Evolutionary conservation across 2,888 invertebrate genomes (phyloP).

Genomic region (Rhimphoctona megacephalus): DNA sequence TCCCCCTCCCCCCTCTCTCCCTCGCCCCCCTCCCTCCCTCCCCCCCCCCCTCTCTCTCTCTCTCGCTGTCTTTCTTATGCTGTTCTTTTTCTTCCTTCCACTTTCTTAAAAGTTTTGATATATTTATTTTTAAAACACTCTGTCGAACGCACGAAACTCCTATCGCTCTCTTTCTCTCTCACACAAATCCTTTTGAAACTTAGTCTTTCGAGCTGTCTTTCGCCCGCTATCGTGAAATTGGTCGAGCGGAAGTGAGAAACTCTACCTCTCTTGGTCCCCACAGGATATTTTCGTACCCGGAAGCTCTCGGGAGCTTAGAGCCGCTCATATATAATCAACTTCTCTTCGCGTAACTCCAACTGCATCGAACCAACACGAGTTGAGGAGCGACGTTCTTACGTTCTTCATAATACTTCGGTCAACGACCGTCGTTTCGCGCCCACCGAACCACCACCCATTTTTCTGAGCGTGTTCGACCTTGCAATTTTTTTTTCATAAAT

Average conservation of each 20-base stretch:
- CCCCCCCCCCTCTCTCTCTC: constrained; percentile 2
- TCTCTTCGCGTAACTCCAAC: constrained; percentile 32
- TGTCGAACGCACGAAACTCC: background rate
- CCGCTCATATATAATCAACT: constrained; percentile 23
- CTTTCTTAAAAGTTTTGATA: background rate
- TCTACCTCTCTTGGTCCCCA: constrained; percentile 31
- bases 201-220: background rate
- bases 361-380: constrained; percentile 4
- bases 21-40: too few species aligned
- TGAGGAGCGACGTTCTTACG: background rate
- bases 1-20: too few species aligned
- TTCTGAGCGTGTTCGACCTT: constrained; percentile 42
- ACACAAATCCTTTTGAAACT: background rate
- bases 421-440: constrained; percentile 45
- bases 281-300: constrained; percentile 66
- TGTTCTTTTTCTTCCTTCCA: background rate
- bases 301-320: constrained; percentile 41
- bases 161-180: constrained; percentile 1
- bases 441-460: background rate
- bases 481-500: background rate
- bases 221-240: constrained; percentile 48
- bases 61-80: background rate
- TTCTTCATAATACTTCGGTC: constrained; percentile 43
- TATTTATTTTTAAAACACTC: background rate
- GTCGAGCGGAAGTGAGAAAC: constrained; percentile 59